Percentiles rank a stretch among this genome's conserved stretches.
phyloP scores from a whole-genome alignment of 2,113 vertebrate species.

The Cochlearius cochlearius region DNA sequence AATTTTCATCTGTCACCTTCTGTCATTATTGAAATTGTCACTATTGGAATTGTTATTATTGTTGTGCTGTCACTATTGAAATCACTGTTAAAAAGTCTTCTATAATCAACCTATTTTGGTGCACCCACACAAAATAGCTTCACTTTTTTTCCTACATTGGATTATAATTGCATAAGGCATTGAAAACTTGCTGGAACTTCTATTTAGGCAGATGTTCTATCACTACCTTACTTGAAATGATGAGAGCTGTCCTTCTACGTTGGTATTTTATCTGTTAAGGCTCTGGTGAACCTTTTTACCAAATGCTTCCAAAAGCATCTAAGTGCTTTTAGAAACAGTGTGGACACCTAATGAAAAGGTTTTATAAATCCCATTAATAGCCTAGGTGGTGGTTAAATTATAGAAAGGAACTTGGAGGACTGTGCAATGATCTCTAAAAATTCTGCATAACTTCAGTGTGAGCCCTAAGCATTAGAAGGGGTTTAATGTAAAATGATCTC shows the following conservation, averaged over 20 bases:
- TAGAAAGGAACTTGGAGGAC: background rate
- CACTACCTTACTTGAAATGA: background rate
- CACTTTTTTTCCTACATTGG: background rate
- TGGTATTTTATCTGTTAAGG: background rate
- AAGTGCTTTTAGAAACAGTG: background rate
- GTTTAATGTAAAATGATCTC: background rate
- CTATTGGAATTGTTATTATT: background rate
- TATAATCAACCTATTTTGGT: background rate
- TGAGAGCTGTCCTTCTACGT: background rate
- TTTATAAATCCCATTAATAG: background rate
- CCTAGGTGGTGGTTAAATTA: background rate
- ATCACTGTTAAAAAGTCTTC: background rate
- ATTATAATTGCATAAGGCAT: background rate
- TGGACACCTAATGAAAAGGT: accelerated
- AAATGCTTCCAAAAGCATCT: background rate
- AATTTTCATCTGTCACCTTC: background rate
- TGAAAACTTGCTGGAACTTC: background rate
- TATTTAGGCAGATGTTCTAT: background rate
- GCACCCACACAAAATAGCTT: background rate
- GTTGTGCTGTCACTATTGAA: background rate
- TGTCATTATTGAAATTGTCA: background rate
- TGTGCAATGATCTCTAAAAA: background rate
- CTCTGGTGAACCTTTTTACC: background rate
- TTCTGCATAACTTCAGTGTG: background rate
- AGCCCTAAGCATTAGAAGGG: background rate